Percentiles rank a stretch among this genome's conserved stretches.
phyloP scores from a whole-genome alignment of 2,113 vertebrate genomes.

The Lepidothrix coronata region DNA sequence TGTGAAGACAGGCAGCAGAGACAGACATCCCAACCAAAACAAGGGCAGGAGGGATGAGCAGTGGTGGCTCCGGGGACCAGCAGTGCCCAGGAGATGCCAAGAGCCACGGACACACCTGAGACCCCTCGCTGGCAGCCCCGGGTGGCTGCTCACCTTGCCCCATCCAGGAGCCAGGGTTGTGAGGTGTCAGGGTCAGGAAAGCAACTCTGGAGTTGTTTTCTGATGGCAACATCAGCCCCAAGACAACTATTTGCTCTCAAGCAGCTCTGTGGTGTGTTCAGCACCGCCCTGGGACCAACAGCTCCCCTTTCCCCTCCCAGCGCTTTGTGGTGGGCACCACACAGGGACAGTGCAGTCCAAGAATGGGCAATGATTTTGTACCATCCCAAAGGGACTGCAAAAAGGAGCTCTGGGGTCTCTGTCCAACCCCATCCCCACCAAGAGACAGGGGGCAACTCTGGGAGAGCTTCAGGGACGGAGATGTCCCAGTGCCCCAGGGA shows the following conservation, averaged over 20 bases:
- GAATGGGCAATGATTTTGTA: background rate
- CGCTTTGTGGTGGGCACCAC: fast-evolving
- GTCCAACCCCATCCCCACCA: background rate
- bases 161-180: fast-evolving
- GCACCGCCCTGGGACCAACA: background rate
- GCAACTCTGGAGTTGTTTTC: background rate
- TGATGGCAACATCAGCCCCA: background rate
- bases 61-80: background rate
- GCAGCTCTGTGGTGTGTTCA: background rate
- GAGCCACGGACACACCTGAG: fast-evolving
- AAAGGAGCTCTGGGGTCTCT: background rate
- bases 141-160: background rate
- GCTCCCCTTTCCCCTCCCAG: background rate
- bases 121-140: fast-evolving
- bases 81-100: background rate
- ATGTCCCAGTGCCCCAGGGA: background rate
- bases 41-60: background rate
- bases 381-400: background rate
- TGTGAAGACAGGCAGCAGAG: background rate
- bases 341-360: background rate
- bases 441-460: fast-evolving
- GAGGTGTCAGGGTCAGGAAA: fast-evolving
- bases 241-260: background rate
- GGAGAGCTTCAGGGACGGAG: background rate
- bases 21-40: background rate